Conservation (phyloP, 2,113 vertebrate species). For the Probosciger aterrimus region DNA sequence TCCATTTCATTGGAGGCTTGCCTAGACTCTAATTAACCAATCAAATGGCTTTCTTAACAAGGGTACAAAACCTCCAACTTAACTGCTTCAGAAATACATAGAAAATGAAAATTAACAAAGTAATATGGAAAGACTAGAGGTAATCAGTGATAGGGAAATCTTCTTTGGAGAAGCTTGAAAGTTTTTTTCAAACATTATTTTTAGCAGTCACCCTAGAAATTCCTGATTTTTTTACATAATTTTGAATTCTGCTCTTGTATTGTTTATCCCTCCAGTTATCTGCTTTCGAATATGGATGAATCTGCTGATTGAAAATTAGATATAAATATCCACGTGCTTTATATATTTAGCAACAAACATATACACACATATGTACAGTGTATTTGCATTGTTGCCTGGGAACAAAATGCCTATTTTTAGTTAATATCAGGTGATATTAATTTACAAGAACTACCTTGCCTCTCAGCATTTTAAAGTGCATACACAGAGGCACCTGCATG, state of each 20-base stretch:
- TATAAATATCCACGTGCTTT: conserved; percentile 33
- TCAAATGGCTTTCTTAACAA: background rate
- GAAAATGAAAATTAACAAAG: conserved; percentile 8
- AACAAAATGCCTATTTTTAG: conserved; percentile 28
- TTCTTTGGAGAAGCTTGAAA: background rate
- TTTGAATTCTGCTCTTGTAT: conserved; percentile 36
- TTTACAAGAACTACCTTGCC: background rate
- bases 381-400: background rate
- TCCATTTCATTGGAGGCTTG: background rate
- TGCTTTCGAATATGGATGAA: conserved; percentile 48
- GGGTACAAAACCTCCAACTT: background rate
- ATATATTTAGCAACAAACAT: conserved; percentile 48
- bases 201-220: conserved; percentile 11
- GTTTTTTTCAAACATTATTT: background rate
- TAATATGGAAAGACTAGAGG: background rate
- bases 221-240: conserved; percentile 4
- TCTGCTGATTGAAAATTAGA: conserved; percentile 57
- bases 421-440: conserved; percentile 49
- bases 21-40: conserved; percentile 13
- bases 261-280: conserved; percentile 60
- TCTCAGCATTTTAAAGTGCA: conserved; percentile 41
- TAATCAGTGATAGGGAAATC: background rate
- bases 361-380: background rate
- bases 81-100: background rate
- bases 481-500: conserved; percentile 56